phyloP scores from a whole-genome alignment of 2,113 vertebrate genomes.

The Okapia johnstoni region DNA sequence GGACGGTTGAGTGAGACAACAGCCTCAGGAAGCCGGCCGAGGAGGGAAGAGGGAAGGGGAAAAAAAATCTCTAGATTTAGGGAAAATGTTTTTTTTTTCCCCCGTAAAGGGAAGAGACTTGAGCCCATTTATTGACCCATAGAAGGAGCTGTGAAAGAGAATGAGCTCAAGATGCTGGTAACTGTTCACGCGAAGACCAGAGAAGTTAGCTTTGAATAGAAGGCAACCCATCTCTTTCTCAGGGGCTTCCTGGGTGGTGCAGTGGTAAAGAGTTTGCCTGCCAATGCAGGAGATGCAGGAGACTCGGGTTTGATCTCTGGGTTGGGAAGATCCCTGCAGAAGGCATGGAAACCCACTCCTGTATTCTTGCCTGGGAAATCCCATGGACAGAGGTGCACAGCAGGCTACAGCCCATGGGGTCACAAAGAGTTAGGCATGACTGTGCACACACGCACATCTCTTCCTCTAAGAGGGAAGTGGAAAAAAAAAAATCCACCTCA shows the following conservation, averaged over 20 bases:
- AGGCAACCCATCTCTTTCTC: neutral
- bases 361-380: neutral
- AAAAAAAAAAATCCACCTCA: neutral
- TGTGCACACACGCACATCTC: neutral
- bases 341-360: neutral
- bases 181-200: neutral
- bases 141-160: neutral
- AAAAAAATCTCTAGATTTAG: neutral
- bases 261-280: neutral
- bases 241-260: neutral
- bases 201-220: neutral
- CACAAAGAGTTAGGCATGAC: neutral
- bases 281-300: neutral
- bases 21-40: neutral
- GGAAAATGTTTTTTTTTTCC: neutral
- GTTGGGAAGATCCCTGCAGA: neutral
- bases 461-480: neutral
- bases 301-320: accelerated
- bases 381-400: neutral
- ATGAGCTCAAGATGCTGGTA: neutral
- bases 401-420: too few species aligned
- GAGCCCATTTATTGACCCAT: neutral
- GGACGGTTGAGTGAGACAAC: neutral
- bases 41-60: neutral
- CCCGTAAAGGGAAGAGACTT: neutral